Conservation (phyloP, 2,888 invertebrate species). For the Seira sanloemensis region DNA sequence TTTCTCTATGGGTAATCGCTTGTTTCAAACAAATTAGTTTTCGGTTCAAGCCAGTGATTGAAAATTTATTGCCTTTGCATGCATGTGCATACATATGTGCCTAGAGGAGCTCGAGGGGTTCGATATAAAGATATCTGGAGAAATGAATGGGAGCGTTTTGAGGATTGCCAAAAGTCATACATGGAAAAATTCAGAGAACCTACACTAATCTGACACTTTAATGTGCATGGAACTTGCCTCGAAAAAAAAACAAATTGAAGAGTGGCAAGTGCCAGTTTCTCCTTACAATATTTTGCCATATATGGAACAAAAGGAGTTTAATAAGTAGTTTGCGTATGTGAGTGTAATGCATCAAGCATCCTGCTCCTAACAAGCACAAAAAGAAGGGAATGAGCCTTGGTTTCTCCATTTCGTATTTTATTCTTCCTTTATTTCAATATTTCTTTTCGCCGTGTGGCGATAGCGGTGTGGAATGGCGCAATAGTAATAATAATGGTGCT, state of each 20-base stretch:
- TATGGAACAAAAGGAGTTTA: not conserved
- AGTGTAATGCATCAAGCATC: conserved; percentile 1
- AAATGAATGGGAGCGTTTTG: not conserved
- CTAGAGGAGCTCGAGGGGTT: not conserved
- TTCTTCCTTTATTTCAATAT: not conserved
- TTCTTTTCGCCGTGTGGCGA: not conserved
- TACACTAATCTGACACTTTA: conserved; percentile 1
- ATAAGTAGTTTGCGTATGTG: not conserved
- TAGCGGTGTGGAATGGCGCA: conserved; percentile 4
- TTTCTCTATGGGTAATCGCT: conserved; percentile 46
- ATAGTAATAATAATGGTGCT: conserved; percentile 15
- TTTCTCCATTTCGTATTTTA: not conserved
- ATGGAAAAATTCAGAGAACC: not conserved
- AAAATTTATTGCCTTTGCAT: conserved; percentile 63
- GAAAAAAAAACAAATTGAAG: not conserved
- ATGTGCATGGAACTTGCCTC: not conserved
- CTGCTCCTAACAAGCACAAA: not conserved
- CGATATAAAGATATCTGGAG: not conserved
- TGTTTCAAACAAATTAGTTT: conserved; percentile 63
- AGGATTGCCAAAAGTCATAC: not conserved
- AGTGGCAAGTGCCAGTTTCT: not conserved
- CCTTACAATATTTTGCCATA: not conserved
- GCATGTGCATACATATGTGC: conserved; percentile 8
- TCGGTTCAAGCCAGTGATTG: conserved; percentile 62
- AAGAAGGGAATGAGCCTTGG: not conserved